phyloP scores from a whole-genome alignment of 2,113 vertebrate genomes.

The Mesocricetus auratus region DNA sequence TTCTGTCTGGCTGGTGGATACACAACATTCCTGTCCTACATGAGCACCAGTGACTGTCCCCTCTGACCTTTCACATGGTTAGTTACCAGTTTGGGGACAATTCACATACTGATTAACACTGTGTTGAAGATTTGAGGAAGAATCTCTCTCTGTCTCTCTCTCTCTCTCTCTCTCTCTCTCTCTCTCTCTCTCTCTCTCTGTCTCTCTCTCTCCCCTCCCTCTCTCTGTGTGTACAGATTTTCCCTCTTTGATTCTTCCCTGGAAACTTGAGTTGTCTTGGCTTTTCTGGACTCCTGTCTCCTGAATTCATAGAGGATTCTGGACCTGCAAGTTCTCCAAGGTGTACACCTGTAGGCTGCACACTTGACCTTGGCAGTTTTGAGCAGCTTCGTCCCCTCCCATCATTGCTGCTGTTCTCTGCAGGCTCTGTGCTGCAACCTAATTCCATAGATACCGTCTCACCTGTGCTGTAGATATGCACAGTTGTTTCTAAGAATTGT shows the following conservation, averaged over 20 bases:
- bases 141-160: too few relatives aligned
- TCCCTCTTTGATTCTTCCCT: neutral
- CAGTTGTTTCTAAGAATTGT: neutral
- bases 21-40: neutral
- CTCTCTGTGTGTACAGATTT: neutral
- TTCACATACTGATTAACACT: neutral
- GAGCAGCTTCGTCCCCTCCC: neutral
- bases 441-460: neutral
- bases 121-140: neutral
- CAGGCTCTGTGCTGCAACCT: neutral
- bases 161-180: neutral
- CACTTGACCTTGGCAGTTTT: neutral
- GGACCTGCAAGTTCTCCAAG: neutral
- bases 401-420: neutral
- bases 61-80: neutral
- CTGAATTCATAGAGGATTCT: neutral
- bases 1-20: neutral
- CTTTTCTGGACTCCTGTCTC: neutral
- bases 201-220: neutral
- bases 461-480: conserved; percentile 10
- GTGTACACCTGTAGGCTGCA: neutral
- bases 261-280: neutral
- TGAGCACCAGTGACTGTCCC: neutral
- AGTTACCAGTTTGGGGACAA: neutral
- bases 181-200: neutral